phyloP scores from a whole-genome alignment of 2,797 vertebrate species.

The Lacerta bilineata region DNA sequence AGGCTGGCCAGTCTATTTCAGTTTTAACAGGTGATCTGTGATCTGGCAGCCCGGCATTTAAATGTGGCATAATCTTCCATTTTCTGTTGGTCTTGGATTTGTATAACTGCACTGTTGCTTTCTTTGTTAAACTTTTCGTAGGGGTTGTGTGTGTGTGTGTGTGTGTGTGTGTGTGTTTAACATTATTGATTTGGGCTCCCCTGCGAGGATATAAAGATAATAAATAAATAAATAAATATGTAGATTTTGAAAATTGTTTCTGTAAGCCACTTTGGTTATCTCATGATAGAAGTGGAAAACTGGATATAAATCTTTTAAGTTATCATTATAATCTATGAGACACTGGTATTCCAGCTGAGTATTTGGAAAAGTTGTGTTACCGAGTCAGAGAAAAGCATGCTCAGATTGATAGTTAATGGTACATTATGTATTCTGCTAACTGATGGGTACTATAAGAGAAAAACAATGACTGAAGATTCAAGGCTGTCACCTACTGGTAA shows the following conservation, averaged over 20 bases:
- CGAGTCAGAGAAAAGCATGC: background rate
- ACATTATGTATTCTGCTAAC: background rate
- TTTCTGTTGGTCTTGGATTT: background rate
- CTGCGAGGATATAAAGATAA: no score
- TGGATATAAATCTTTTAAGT: background rate
- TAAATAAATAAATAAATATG: no score
- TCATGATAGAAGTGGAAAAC: background rate
- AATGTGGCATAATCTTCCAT: background rate
- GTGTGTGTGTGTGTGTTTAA: background rate
- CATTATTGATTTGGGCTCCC: background rate
- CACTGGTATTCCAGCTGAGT: background rate
- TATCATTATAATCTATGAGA: background rate
- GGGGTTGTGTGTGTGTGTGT: no score
- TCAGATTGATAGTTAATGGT: background rate
- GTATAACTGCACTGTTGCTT: background rate
- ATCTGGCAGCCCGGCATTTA: background rate
- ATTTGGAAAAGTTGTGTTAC: background rate
- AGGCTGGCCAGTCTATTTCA: background rate
- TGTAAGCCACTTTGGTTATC: background rate
- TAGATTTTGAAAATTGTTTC: background rate
- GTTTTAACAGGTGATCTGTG: background rate
- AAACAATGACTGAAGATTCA: background rate
- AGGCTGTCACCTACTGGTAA: conserved; percentile 30
- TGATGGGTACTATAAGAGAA: background rate
- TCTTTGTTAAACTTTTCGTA: no score